A percentile compares a stretch with the other conserved stretches of the same genome.
These are phyloP conservation scores for Siniperca undulata DNA, from an alignment of 2,797 vertebrate genomes.

Conservation along the genomic window DNA sequence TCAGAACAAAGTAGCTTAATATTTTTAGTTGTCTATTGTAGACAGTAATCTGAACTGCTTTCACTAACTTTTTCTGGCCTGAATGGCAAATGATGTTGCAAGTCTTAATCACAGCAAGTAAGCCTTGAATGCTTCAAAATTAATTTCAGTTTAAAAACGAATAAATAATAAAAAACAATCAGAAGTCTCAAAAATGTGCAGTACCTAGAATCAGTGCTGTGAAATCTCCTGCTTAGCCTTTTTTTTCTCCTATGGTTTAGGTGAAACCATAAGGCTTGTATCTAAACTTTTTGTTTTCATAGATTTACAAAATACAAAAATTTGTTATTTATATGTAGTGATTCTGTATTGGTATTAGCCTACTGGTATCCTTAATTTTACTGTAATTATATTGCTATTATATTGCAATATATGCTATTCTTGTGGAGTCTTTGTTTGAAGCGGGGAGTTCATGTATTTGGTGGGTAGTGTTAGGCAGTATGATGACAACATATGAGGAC, in stretches of 20 bases:
- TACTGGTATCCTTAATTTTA: slow-evolving; percentile 84
- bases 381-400: slow-evolving; percentile 84
- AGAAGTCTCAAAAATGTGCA: slow-evolving; percentile 38
- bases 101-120: slow-evolving; percentile 34
- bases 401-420: slow-evolving; percentile 85
- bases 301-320: slow-evolving; percentile 78
- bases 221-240: slow-evolving; percentile 65
- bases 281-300: slow-evolving; percentile 75
- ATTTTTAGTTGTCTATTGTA: slow-evolving; percentile 31
- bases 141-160: slow-evolving; percentile 31
- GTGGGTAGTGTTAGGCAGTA: slow-evolving; percentile 38
- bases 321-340: slow-evolving; percentile 87
- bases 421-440: slow-evolving; percentile 77
- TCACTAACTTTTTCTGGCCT: slow-evolving; percentile 29
- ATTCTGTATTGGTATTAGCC: slow-evolving; percentile 86
- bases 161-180: slow-evolving; percentile 34
- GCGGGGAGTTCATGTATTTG: slow-evolving; percentile 54
- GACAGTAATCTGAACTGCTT: slow-evolving; percentile 47
- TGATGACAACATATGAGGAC: slow-evolving; percentile 16
- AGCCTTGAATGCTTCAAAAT: slow-evolving; percentile 43
- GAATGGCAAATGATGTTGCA: slow-evolving; percentile 38
- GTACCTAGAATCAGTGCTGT: slow-evolving; percentile 57
- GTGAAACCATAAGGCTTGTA: slow-evolving; percentile 63
- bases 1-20: slow-evolving; percentile 52
- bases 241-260: slow-evolving; percentile 39